phyloP scores from a whole-genome alignment of 2,888 invertebrate genomes.

The Orthonychiurus folsomi region DNA sequence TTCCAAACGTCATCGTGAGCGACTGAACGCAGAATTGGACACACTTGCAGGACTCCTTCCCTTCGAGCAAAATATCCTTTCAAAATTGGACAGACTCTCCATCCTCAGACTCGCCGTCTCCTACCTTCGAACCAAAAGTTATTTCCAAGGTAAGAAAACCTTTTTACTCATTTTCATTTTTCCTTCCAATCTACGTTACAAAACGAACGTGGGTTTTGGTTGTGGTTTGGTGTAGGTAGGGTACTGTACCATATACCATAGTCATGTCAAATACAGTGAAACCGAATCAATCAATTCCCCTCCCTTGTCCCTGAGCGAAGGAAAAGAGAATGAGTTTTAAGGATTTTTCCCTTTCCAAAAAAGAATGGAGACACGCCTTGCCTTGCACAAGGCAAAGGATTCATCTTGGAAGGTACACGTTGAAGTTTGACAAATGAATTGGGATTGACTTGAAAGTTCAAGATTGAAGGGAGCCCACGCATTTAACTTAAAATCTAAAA shows the following conservation, averaged over 20 bases:
- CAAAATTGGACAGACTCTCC: constrained; percentile 94
- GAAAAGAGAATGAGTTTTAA: not conserved
- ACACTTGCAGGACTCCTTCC: constrained; percentile 88
- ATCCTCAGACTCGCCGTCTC: constrained; percentile 95
- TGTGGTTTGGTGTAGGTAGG: too few relatives aligned
- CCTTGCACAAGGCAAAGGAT: not conserved
- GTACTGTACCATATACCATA: not conserved
- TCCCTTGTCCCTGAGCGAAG: not conserved
- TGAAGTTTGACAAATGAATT: not conserved
- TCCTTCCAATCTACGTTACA: not conserved
- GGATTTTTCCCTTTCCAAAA: too few relatives aligned
- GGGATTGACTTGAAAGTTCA: not conserved
- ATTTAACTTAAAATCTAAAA: not conserved
- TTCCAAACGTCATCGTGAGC: constrained; percentile 93
- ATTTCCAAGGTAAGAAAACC: constrained; percentile 95
- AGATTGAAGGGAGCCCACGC: not conserved
- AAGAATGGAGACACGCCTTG: not conserved
- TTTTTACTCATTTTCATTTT: too few relatives aligned
- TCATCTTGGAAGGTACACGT: not conserved
- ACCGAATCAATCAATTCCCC: not conserved
- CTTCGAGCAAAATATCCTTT: constrained; percentile 94
- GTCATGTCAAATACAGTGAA: not conserved
- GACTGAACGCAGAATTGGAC: constrained; percentile 96
- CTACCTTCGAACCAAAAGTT: constrained; percentile 97
- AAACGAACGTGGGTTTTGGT: not conserved